These are phyloP conservation scores for Eledona agricola DNA, from an alignment of 2,888 invertebrate species.

Conservation along the genomic window DNA sequence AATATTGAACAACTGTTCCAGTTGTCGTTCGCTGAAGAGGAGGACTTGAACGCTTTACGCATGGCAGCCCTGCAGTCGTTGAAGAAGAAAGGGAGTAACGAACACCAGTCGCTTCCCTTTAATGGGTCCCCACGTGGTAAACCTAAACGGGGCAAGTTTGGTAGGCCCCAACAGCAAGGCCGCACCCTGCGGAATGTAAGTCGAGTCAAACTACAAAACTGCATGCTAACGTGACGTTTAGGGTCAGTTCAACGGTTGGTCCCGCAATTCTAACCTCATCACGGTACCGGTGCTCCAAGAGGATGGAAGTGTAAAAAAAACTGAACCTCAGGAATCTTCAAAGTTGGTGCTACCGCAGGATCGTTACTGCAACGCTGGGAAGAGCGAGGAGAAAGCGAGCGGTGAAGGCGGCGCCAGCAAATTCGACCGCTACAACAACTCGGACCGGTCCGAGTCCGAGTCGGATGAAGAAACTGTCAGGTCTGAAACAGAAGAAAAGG, in stretches of 20 bases:
- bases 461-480: conserved; percentile 55
- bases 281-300: conserved; percentile 62
- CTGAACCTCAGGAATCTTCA: conserved; percentile 28
- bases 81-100: conserved; percentile 44
- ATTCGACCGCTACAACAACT: conserved; percentile 65
- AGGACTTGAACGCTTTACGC: conserved; percentile 64
- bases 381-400: conserved; percentile 13
- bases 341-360: conserved; percentile 57
- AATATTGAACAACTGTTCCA: conserved; percentile 41
- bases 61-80: conserved; percentile 64
- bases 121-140: conserved; percentile 37
- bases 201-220: conserved; percentile 5
- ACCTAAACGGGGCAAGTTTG: conserved; percentile 45
- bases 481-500: conserved; percentile 45
- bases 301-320: conserved; percentile 36
- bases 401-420: conserved; percentile 53
- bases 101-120: conserved; percentile 5
- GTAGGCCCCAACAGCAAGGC: conserved; percentile 35
- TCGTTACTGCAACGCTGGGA: conserved; percentile 48
- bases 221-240: conserved; percentile 38
- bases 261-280: conserved; percentile 63
- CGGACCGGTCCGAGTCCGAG: conserved; percentile 62
- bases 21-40: conserved; percentile 62
- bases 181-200: conserved; percentile 42
- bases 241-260: conserved; percentile 53